Evolutionary conservation across 2,797 vertebrate genomes (phyloP).

Genomic region (Varecia variegata): DNA sequence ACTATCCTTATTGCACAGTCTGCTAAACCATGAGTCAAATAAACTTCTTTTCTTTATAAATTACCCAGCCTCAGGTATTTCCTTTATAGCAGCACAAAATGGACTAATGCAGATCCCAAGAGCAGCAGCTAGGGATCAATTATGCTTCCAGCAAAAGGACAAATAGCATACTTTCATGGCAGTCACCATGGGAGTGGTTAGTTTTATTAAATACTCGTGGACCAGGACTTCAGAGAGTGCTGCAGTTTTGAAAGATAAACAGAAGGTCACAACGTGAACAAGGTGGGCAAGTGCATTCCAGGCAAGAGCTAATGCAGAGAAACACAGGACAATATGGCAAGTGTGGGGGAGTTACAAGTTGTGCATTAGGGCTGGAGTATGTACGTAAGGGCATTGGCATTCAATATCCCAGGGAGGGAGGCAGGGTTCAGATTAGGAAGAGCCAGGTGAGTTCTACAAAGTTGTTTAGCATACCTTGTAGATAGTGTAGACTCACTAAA

Average conservation of each 20-base stretch:
- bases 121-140: neutral
- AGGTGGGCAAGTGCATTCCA: neutral
- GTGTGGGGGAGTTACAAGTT: neutral
- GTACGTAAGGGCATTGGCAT: accelerated
- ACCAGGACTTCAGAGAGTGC: neutral
- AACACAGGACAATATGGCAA: neutral
- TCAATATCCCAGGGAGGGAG: neutral
- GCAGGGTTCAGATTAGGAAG: neutral
- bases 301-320: neutral
- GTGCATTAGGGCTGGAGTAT: neutral
- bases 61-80: too few species aligned
- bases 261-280: neutral
- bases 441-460: neutral
- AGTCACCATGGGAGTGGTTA: neutral
- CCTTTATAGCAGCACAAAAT: too few species aligned
- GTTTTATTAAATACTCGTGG: neutral
- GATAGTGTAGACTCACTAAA: accelerated
- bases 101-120: neutral
- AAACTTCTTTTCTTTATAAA: too few species aligned
- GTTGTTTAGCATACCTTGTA: neutral
- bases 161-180: neutral
- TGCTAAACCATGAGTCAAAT: too few species aligned
- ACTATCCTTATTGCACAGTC: too few species aligned
- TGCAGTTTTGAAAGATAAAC: neutral
- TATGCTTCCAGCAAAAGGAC: neutral